These are phyloP conservation scores for Eristalis intricaria DNA, from an alignment of 2,888 invertebrate genomes.

Conservation along the genomic window DNA sequence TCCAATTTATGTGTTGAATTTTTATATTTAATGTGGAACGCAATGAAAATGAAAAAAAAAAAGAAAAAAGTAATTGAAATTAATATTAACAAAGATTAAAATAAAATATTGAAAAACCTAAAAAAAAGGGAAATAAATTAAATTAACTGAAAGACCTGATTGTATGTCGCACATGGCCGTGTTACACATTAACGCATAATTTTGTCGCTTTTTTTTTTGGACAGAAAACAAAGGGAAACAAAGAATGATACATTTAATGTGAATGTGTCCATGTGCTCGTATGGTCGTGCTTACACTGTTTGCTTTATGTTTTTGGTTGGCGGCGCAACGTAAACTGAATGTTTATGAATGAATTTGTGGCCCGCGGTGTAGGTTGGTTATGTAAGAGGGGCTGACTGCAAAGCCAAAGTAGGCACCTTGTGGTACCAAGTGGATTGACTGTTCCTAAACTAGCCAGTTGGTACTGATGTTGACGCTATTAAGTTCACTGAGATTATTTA, in stretches of 20 bases:
- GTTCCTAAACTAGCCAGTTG: too few relatives aligned
- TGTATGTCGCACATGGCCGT: constrained; percentile 25
- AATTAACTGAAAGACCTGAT: not conserved
- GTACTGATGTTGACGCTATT: too few relatives aligned
- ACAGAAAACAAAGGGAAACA: constrained; percentile 33
- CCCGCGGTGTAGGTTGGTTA: too few relatives aligned
- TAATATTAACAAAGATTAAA: constrained; percentile 2
- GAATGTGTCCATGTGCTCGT: constrained; percentile 27
- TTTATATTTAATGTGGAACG: constrained; percentile 46
- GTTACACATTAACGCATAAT: constrained; percentile 63
- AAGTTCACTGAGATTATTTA: too few relatives aligned
- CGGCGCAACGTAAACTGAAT: constrained; percentile 20
- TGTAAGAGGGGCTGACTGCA: too few relatives aligned
- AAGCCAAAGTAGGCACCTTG: too few relatives aligned
- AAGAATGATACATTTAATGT: constrained; percentile 29
- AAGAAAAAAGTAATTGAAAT: constrained; percentile 34
- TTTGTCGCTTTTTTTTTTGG: constrained; percentile 42
- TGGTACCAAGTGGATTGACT: too few relatives aligned
- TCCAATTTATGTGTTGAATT: not conserved
- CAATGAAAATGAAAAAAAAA: constrained; percentile 59
- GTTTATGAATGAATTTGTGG: too few relatives aligned
- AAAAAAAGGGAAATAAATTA: constrained; percentile 3
- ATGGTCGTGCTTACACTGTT: not conserved
- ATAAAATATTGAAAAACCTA: not conserved
- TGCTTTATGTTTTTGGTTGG: not conserved